phyloP scores from a whole-genome alignment of 2,888 invertebrate species.

The Vanessa cardui region DNA sequence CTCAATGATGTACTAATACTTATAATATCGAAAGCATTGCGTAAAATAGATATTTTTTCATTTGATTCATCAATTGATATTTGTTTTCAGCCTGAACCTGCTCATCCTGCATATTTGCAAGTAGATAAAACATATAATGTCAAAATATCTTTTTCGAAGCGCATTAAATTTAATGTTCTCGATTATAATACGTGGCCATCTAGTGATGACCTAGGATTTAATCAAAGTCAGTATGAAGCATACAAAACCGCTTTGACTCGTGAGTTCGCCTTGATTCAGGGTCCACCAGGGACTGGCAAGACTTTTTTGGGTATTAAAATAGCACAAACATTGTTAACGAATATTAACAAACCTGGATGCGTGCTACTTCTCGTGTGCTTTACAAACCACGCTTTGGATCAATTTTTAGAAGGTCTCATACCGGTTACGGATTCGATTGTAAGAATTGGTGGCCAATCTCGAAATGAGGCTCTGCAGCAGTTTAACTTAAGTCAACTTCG shows the following conservation, averaged over 20 bases:
- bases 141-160: background rate
- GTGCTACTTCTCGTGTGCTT: constrained; percentile 90
- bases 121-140: constrained; percentile 36
- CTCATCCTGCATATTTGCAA: constrained; percentile 52
- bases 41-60: background rate
- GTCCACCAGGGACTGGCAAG: constrained; percentile 95
- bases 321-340: constrained; percentile 85
- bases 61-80: constrained; percentile 21
- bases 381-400: constrained; percentile 93
- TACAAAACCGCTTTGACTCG: constrained; percentile 85
- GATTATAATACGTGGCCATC: constrained; percentile 73
- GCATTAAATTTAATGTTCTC: constrained; percentile 50
- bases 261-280: constrained; percentile 90
- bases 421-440: constrained; percentile 83
- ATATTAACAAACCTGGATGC: constrained; percentile 56
- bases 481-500: constrained; percentile 72
- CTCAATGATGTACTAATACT: background rate
- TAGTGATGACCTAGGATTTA: constrained; percentile 73
- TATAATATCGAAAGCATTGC: background rate
- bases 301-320: constrained; percentile 90
- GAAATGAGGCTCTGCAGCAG: constrained; percentile 70
- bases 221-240: constrained; percentile 86
- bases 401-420: constrained; percentile 88
- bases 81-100: constrained; percentile 50
- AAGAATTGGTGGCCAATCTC: constrained; percentile 87